Conservation (phyloP, 2,113 vertebrate genomes). For the rat (Rattus norvegicus) region GRCr8 NC_086024.1:27344501-27345000, state of each 20-base stretch:
- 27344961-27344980: not conserved
- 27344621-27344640: not conserved
- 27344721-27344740: not conserved
- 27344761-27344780: not conserved
- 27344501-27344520: not conserved
- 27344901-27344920: not conserved
- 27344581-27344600: not conserved
- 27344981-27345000: not conserved
- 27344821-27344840: not conserved
- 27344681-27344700: constrained; percentile 62
- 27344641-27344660: not conserved
- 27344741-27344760: not conserved
- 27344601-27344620: not conserved
- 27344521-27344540: not conserved
- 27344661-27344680: constrained; percentile 2
- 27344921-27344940: not conserved
- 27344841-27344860: not conserved
- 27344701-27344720: constrained; percentile 37
- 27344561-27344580: not conserved
- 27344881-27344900: fast-evolving
- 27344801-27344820: not conserved
- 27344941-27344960: not conserved
- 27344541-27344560: not conserved
- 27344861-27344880: not conserved
- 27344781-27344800: not conserved